Evolutionary conservation across 2,797 vertebrate species (phyloP).

Genomic region (Emys orbicularis): DNA sequence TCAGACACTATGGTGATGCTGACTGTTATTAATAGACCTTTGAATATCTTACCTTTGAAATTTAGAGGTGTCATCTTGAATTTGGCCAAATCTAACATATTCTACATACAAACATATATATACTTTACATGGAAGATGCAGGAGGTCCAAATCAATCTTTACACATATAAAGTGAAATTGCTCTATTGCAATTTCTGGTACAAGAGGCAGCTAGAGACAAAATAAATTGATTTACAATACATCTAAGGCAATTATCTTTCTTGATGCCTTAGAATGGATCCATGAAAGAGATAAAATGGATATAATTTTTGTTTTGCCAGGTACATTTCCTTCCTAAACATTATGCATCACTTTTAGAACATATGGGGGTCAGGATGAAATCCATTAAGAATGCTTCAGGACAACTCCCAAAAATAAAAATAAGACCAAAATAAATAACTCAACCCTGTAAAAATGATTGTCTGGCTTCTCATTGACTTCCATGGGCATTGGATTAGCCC

Average conservation of each 20-base stretch:
- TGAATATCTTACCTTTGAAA: not conserved
- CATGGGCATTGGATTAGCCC: not conserved
- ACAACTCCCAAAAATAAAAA: not conserved
- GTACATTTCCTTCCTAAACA: not conserved
- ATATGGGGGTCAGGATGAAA: not conserved
- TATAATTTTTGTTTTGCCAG: not conserved
- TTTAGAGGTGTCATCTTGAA: not conserved
- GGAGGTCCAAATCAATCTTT: not conserved
- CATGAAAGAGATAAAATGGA: not conserved
- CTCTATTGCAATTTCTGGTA: not conserved
- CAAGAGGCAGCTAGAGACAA: not conserved
- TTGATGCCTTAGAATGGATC: not conserved
- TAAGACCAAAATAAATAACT: not conserved
- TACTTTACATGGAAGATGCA: not conserved
- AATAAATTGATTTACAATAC: not conserved
- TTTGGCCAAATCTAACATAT: not conserved
- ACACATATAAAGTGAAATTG: not conserved
- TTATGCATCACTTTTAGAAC: not conserved
- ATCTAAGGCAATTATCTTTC: not conserved
- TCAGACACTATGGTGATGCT: not conserved
- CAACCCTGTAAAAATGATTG: not conserved
- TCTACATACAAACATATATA: not conserved
- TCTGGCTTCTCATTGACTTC: not conserved
- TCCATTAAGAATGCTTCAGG: not conserved
- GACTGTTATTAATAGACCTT: not conserved